These are phyloP conservation scores for Lota lota DNA, from an alignment of 2,113 vertebrate genomes.

Conservation along the genomic window DNA sequence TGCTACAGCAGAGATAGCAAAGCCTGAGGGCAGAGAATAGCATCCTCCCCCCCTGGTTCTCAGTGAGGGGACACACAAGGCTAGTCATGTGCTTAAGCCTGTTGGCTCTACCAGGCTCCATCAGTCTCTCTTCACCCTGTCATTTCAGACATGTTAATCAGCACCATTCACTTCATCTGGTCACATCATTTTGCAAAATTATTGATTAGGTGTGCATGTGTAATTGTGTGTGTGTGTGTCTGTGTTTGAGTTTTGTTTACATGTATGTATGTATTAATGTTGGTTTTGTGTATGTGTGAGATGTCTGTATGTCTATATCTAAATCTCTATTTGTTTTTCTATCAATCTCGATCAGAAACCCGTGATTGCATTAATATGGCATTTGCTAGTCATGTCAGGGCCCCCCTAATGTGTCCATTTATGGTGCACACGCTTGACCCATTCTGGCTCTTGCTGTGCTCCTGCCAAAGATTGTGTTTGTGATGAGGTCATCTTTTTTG, in stretches of 20 bases:
- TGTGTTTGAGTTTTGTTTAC: constrained; percentile 1
- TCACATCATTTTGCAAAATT: neutral
- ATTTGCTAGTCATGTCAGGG: constrained; percentile 16
- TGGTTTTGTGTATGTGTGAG: neutral
- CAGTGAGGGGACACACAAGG: constrained; percentile 35
- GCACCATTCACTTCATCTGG: constrained; percentile 6
- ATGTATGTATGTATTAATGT: constrained; percentile 1
- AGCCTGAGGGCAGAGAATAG: constrained; percentile 42
- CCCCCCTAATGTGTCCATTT: constrained; percentile 56
- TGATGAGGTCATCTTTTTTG: constrained; percentile 74
- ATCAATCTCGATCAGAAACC: neutral
- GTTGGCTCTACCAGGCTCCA: constrained; percentile 58
- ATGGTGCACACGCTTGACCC: constrained; percentile 58
- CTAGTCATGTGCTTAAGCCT: constrained; percentile 56
- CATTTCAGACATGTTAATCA: constrained; percentile 46
- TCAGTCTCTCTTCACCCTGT: constrained; percentile 28
- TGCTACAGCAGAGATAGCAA: neutral
- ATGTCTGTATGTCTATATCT: constrained; percentile 21
- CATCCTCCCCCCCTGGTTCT: neutral
- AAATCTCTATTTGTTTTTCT: neutral
- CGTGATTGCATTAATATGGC: constrained; percentile 24
- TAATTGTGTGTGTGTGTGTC: neutral
- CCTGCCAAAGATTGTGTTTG: constrained; percentile 40
- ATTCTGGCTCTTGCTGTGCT: constrained; percentile 34
- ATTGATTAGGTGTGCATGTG: constrained; percentile 8